phyloP scores from a whole-genome alignment of 1,140 invertebrate genomes.

The Ditylenchus dipsaci region DNA sequence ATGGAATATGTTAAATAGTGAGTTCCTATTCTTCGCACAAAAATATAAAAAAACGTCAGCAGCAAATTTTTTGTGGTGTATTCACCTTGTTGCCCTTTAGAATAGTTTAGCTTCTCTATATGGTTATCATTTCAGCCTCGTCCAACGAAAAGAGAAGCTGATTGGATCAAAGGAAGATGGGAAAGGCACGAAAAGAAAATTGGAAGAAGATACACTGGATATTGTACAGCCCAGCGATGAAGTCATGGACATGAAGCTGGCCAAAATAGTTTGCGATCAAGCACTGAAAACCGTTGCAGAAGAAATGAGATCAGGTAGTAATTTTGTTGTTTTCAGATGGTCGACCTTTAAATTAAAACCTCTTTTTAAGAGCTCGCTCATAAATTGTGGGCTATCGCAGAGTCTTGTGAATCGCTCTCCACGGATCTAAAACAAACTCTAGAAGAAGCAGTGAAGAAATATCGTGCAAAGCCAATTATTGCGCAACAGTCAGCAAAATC shows the following conservation, averaged over 20 bases:
- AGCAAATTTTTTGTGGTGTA: not conserved
- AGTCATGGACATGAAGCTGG: slow-evolving; percentile 14
- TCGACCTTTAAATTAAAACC: not conserved
- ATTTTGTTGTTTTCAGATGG: not conserved
- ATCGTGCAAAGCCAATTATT: not conserved
- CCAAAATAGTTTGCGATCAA: slow-evolving; percentile 12
- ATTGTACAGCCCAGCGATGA: not conserved
- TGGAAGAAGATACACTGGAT: not conserved
- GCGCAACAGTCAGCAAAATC: too few species aligned
- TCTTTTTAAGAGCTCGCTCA: not conserved
- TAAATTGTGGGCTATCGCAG: not conserved
- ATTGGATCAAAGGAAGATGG: slow-evolving; percentile 2
- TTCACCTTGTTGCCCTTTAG: not conserved
- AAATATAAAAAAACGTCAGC: too few species aligned
- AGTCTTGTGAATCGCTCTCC: not conserved
- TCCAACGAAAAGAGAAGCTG: not conserved
- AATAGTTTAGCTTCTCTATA: not conserved
- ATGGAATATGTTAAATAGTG: slow-evolving; percentile 27
- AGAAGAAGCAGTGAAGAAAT: not conserved
- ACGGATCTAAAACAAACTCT: not conserved
- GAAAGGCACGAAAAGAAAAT: slow-evolving; percentile 5
- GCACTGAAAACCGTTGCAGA: not conserved
- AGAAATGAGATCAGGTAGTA: not conserved
- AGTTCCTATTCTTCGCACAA: too few species aligned
- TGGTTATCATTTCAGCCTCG: not conserved